These are phyloP conservation scores for Phasianus colchicus DNA, from an alignment of 2,113 vertebrate species.

Conservation along the genomic window DNA sequence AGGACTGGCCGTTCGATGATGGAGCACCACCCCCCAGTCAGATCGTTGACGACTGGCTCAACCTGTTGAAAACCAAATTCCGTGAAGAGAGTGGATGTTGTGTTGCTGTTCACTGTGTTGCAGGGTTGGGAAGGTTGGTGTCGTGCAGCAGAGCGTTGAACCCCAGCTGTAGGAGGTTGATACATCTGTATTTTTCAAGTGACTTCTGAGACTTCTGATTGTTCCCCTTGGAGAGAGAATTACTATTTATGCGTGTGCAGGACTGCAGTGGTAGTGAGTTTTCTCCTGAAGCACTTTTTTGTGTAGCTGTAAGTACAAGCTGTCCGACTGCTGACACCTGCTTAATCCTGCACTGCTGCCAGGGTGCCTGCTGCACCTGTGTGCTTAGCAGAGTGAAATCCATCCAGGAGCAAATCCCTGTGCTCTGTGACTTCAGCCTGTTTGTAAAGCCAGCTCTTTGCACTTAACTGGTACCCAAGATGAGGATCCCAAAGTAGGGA, in stretches of 20 bases:
- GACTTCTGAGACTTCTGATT: neutral
- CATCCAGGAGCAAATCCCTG: neutral
- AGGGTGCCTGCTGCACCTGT: neutral
- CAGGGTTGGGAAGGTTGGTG: conserved; percentile 91
- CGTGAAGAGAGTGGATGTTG: conserved; percentile 94
- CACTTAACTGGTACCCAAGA: neutral
- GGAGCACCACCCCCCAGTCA: conserved; percentile 94
- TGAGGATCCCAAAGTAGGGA: neutral
- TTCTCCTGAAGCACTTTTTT: neutral
- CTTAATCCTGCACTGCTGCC: neutral
- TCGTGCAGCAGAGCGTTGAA: neutral
- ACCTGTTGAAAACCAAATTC: conserved; percentile 94
- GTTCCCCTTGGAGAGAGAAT: neutral
- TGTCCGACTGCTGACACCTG: neutral
- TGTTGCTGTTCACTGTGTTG: conserved; percentile 96
- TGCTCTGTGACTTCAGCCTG: too few relatives aligned
- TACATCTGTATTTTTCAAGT: too few relatives aligned
- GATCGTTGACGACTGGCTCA: conserved; percentile 98
- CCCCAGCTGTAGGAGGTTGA: neutral
- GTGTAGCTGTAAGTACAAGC: neutral
- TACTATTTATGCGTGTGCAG: neutral
- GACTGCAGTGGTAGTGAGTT: neutral
- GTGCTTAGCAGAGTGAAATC: neutral
- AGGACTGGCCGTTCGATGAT: conserved; percentile 99
- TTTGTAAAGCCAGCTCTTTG: neutral